These are phyloP conservation scores for Brachymystax lenok DNA, from an alignment of 2,797 vertebrate species.

Conservation along the genomic window DNA sequence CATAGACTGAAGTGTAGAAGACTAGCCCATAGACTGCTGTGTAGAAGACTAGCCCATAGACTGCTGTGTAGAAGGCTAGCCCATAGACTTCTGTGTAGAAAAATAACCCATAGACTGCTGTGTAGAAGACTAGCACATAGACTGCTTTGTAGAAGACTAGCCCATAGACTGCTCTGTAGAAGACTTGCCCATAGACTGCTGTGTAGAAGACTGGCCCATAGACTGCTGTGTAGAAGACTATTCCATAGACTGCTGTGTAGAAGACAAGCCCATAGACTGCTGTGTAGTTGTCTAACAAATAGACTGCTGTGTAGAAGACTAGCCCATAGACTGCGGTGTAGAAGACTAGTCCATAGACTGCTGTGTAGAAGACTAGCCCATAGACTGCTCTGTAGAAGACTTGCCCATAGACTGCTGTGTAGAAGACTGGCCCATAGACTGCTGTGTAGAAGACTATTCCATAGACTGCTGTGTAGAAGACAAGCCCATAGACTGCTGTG, in stretches of 20 bases:
- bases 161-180: slow-evolving; percentile 28
- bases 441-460: no score
- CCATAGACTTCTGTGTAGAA: background rate
- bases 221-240: no score
- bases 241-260: slow-evolving; percentile 11
- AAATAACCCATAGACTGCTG: no score
- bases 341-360: background rate
- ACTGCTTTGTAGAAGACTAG: slow-evolving; percentile 17
- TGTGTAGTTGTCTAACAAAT: background rate
- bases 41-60: no score
- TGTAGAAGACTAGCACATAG: no score
- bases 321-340: background rate
- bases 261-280: slow-evolving; percentile 30
- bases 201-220: background rate
- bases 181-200: background rate
- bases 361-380: slow-evolving; percentile 30
- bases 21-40: slow-evolving; percentile 30
- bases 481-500: slow-evolving; percentile 30
- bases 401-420: background rate
- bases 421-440: no score
- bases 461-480: slow-evolving; percentile 14
- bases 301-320: background rate
- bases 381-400: slow-evolving; percentile 10
- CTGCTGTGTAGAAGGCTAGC: no score
- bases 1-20: slow-evolving; percentile 29